Conservation (phyloP, 2,113 vertebrate species). For the Pelmatolapia mariae region DNA sequence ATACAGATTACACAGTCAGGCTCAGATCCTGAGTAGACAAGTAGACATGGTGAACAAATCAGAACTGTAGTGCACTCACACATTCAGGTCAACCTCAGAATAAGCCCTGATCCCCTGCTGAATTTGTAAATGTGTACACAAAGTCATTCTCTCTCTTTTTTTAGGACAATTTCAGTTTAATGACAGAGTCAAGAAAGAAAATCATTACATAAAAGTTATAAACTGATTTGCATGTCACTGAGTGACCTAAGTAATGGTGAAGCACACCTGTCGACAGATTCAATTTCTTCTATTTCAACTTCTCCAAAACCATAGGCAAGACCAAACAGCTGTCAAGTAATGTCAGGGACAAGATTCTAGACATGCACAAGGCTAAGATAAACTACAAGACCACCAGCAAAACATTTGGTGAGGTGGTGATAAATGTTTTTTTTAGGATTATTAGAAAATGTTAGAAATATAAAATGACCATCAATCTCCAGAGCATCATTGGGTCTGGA, state of each 20-base stretch:
- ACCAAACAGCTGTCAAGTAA: not conserved
- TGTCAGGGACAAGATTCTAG: accelerated
- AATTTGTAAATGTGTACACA: not conserved
- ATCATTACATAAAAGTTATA: not conserved
- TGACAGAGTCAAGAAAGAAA: not conserved
- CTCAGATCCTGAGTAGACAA: not conserved
- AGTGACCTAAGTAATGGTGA: not conserved
- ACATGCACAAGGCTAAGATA: accelerated
- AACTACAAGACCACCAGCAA: not conserved
- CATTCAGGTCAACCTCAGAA: not conserved
- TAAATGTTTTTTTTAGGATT: accelerated
- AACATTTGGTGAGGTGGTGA: accelerated
- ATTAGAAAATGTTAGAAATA: not conserved
- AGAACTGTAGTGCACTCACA: not conserved
- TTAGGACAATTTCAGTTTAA: not conserved
- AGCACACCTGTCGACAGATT: not conserved
- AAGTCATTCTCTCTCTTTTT: not conserved
- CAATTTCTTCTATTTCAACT: accelerated
- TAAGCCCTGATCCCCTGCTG: accelerated
- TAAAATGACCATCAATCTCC: not conserved
- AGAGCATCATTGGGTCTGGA: not conserved
- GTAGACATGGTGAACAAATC: not conserved
- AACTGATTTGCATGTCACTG: not conserved
- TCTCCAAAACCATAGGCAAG: not conserved
- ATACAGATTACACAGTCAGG: not conserved